Evolutionary conservation across 2,888 invertebrate species (phyloP).

Genomic region (Cynaeus angustus): DNA sequence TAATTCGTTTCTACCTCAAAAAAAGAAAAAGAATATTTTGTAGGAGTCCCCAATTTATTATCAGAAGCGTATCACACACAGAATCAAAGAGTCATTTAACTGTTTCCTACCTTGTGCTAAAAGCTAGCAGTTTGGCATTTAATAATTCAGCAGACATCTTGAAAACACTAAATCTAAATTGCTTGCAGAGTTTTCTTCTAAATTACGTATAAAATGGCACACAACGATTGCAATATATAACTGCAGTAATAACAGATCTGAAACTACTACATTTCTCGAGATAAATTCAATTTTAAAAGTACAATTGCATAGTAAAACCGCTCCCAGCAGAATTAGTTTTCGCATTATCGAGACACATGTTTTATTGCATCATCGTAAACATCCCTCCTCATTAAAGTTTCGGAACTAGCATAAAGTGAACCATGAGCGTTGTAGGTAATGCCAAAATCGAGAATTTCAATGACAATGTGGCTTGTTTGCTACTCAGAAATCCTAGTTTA

Average conservation of each 20-base stretch:
- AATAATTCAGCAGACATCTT: too few species aligned
- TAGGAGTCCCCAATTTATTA: too few species aligned
- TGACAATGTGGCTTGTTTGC: constrained; percentile 49
- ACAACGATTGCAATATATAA: background rate
- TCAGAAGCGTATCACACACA: too few species aligned
- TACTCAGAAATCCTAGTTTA: constrained; percentile 47
- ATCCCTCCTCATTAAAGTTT: constrained; percentile 46
- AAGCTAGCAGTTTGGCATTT: too few species aligned
- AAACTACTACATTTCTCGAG: constrained; percentile 20
- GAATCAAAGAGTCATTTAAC: too few species aligned
- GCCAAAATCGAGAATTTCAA: constrained; percentile 48
- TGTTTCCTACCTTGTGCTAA: too few species aligned
- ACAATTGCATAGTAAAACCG: constrained; percentile 28
- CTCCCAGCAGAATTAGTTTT: constrained; percentile 34
- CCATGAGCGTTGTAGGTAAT: constrained; percentile 47
- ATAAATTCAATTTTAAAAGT: constrained; percentile 40
- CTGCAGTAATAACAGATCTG: constrained; percentile 15
- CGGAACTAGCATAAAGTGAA: constrained; percentile 47
- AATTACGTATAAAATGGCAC: too few species aligned
- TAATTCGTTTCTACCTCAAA: too few species aligned
- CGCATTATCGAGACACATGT: constrained; percentile 43
- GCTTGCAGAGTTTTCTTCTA: too few species aligned
- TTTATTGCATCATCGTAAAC: constrained; percentile 47
- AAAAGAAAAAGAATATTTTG: too few species aligned
- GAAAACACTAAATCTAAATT: too few species aligned